Evolutionary conservation across 2,888 invertebrate genomes (phyloP).

Genomic region (Ectropis crepuscularia): DNA sequence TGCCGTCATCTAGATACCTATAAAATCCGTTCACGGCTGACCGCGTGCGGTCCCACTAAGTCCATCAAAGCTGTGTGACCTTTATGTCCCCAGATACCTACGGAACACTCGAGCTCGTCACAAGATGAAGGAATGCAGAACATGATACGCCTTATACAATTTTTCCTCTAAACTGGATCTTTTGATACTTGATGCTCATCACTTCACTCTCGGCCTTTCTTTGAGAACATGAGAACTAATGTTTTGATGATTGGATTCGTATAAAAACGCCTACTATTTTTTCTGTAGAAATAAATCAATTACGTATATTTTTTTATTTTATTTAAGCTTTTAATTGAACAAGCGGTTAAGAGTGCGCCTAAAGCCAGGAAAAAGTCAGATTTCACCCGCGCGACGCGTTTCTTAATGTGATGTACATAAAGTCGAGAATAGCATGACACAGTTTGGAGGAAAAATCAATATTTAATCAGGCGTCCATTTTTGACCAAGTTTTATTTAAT

Average conservation of each 20-base stretch:
- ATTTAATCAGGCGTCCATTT: no score
- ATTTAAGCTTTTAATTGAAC: no score
- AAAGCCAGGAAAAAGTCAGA: no score
- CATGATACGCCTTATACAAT: constrained; percentile 3
- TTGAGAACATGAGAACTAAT: not conserved
- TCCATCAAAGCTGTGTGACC: constrained; percentile 48
- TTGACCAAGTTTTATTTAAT: no score
- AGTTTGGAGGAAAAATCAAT: no score
- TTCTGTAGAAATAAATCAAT: no score
- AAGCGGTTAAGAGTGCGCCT: no score
- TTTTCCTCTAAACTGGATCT: constrained; percentile 9
- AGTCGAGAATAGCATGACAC: no score
- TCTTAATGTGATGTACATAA: no score
- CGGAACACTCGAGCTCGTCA: constrained; percentile 8
- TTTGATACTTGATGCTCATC: constrained; percentile 8
- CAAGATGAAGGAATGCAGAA: constrained; percentile 8
- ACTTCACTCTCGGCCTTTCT: not conserved
- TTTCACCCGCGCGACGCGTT: no score
- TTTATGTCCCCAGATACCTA: constrained; percentile 42
- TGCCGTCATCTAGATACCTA: constrained; percentile 13
- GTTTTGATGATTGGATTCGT: not conserved
- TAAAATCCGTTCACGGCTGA: constrained; percentile 41
- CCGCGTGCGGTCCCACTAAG: constrained; percentile 32
- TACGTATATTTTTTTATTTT: no score
- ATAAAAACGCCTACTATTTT: no score